Evolutionary conservation across 2,113 vertebrate species (phyloP).

Genomic region (Symphodus melops): DNA sequence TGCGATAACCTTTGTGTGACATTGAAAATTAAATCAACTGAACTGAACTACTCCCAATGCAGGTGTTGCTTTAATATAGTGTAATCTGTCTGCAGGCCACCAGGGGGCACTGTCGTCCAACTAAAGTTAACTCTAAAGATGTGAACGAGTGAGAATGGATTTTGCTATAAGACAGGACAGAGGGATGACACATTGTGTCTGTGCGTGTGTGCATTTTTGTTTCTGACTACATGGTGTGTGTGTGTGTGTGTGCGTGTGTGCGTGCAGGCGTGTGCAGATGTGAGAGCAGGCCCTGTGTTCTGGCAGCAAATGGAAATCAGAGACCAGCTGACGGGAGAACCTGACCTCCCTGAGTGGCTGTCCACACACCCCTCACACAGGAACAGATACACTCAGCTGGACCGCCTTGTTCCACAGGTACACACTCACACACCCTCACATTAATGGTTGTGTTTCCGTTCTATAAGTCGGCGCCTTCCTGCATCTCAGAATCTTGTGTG

Average conservation of each 20-base stretch:
- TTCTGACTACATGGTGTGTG: background rate
- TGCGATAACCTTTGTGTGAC: too few species aligned
- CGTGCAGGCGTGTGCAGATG: constrained; percentile 92
- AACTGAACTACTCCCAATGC: background rate
- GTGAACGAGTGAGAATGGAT: background rate
- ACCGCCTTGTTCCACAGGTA: constrained; percentile 93
- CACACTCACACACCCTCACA: constrained; percentile 23
- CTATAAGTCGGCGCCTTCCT: background rate
- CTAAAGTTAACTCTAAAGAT: constrained; percentile 12
- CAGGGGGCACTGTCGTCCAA: constrained; percentile 69
- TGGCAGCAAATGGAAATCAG: constrained; percentile 94
- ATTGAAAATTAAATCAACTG: too few species aligned
- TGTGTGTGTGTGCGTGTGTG: constrained; percentile 14
- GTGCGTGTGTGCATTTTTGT: constrained; percentile 14
- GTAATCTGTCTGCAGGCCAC: constrained; percentile 28
- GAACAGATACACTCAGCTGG: constrained; percentile 87
- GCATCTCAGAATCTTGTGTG: constrained; percentile 1
- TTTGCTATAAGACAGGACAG: constrained; percentile 16
- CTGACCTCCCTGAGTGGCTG: constrained; percentile 89
- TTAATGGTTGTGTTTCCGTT: background rate
- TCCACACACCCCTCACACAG: constrained; percentile 96
- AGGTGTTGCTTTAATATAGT: background rate
- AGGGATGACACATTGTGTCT: background rate
- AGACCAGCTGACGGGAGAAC: constrained; percentile 80
- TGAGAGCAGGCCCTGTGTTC: constrained; percentile 91